These are phyloP conservation scores for Vannuccia rotundouncinata DNA, from an alignment of 2,888 invertebrate species.

Conservation along the genomic window DNA sequence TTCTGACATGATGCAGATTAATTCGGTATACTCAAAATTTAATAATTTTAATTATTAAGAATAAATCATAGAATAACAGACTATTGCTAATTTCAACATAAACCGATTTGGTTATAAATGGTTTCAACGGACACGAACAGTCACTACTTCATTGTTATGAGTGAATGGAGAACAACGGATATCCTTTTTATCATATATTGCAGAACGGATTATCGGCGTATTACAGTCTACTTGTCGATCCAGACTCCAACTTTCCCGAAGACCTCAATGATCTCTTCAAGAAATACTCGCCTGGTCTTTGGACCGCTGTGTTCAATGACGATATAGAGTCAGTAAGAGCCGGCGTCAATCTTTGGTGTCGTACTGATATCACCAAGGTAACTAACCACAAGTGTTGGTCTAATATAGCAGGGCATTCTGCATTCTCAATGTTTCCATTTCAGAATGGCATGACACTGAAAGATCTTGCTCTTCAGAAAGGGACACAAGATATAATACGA, in stretches of 20 bases:
- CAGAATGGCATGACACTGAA: neutral
- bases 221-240: neutral
- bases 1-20: conserved; percentile 24
- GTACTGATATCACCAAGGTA: conserved; percentile 33
- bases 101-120: no score
- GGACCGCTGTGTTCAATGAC: conserved; percentile 24
- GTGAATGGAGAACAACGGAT: no score
- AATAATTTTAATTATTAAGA: no score
- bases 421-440: no score
- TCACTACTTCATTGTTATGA: no score
- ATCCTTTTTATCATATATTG: no score
- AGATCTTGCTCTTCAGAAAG: neutral
- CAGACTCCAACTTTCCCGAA: neutral
- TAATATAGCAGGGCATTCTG: no score
- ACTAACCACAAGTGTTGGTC: no score
- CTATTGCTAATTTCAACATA: no score
- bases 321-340: conserved; percentile 30
- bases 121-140: no score
- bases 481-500: neutral
- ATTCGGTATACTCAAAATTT: neutral
- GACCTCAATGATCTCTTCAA: neutral
- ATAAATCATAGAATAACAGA: no score
- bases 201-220: neutral
- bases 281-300: conserved; percentile 12
- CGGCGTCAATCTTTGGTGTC: conserved; percentile 30